A percentile compares a stretch with the other conserved stretches of the same genome.
Evolutionary conservation across 1,140 invertebrate species (phyloP).

Genomic region (Drosophila orena): DNA sequence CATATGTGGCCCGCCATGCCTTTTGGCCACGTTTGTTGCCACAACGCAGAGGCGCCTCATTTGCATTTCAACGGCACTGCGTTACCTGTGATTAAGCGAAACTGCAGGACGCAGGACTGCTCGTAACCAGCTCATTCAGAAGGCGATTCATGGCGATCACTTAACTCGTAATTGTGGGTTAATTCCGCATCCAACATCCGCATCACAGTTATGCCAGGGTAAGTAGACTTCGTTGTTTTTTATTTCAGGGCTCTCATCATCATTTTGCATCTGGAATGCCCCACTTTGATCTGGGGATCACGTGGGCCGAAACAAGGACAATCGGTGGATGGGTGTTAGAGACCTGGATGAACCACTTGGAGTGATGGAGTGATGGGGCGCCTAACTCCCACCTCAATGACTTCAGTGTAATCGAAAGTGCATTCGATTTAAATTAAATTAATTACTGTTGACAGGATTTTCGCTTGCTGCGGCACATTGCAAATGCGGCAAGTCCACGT

Average conservation of each 20-base stretch:
- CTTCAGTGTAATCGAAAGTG: no score
- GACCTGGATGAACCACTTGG: conserved; percentile 7
- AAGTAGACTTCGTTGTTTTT: no score
- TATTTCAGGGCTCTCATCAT: no score
- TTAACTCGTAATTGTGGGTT: conserved; percentile 47
- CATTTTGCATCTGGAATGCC: background rate
- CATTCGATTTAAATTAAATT: no score
- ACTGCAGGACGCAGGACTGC: conserved; percentile 48
- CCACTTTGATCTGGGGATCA: background rate
- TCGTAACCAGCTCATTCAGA: conserved; percentile 57
- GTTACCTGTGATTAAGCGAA: conserved; percentile 64
- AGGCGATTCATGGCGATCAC: conserved; percentile 61
- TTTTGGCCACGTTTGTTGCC: conserved; percentile 57
- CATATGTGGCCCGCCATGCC: conserved; percentile 29
- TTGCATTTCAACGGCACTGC: conserved; percentile 24
- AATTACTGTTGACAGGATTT: background rate
- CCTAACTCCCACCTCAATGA: background rate
- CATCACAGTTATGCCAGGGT: no score
- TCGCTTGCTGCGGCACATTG: conserved; percentile 17
- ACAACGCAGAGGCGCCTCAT: conserved; percentile 15
- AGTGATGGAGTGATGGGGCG: no score
- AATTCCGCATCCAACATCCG: background rate
- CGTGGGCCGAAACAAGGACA: background rate
- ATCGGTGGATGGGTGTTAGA: background rate
- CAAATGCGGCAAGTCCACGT: background rate